Conservation (phyloP, 2,888 invertebrate species). For the Philhelius pedissequus region DNA sequence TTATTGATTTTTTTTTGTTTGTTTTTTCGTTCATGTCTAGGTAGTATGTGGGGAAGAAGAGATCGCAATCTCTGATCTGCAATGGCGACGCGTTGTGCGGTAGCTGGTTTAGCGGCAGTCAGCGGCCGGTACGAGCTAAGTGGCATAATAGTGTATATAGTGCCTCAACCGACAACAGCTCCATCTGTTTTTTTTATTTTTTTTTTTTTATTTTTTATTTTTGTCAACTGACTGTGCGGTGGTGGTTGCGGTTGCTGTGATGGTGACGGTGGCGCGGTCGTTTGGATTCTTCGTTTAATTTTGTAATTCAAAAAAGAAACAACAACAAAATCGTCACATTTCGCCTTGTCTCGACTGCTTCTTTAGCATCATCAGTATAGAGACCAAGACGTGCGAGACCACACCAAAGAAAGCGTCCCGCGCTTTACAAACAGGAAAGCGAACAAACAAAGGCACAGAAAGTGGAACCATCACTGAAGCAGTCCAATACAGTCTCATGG, state of each 20-base stretch:
- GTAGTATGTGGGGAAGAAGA: neutral
- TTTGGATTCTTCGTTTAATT: slow-evolving; percentile 1
- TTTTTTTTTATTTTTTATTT: no score
- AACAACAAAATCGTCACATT: slow-evolving; percentile 39
- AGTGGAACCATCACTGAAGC: slow-evolving; percentile 6
- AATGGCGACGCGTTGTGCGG: slow-evolving; percentile 58
- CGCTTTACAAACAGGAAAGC: slow-evolving; percentile 50
- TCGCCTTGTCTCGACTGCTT: neutral
- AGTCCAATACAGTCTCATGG: neutral
- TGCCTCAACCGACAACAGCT: slow-evolving; percentile 67
- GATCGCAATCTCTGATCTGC: slow-evolving; percentile 51
- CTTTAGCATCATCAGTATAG: neutral
- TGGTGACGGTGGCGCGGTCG: neutral
- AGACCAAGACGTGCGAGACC: slow-evolving; percentile 37
- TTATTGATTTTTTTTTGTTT: neutral
- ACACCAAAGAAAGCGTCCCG: slow-evolving; percentile 59
- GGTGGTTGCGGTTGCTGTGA: neutral
- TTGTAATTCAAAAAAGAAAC: neutral
- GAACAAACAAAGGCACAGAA: slow-evolving; percentile 39
- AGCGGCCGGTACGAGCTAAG: slow-evolving; percentile 29
- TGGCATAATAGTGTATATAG: slow-evolving; percentile 54
- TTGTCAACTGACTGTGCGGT: slow-evolving; percentile 5
- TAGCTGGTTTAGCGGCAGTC: slow-evolving; percentile 44
- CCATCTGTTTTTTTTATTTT: slow-evolving; percentile 54
- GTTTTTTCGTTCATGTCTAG: slow-evolving; percentile 22